Base-by-base conservation (phyloP, 1,140 invertebrate genomes). In the Harlomillsia oculata region DNA sequence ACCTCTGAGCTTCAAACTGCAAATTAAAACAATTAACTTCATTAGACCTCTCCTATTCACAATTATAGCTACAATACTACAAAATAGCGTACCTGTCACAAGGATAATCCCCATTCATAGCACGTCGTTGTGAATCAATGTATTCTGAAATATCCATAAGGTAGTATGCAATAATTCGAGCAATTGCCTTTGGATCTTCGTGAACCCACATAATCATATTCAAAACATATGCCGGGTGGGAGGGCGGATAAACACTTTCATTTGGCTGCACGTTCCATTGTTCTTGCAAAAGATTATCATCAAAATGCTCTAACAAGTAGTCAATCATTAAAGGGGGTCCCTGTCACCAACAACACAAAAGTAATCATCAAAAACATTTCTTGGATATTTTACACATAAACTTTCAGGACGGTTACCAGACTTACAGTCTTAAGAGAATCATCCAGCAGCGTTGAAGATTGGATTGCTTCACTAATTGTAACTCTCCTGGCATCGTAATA, bases 161-260 rank as follows among this genome's bases (percentile, higher is more conserved):
- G 26, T 58, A 63, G 29, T 63, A 63, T 2, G 45, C 48, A 14
- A 59, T 41, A 26, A 63, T 49, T 16, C 56, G 37, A 23, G 56
- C 44, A 13, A 65, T 51, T 4, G 41, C 29, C 29, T 55, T 56
- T 1, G 39, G 18, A 25, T 60, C 53, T 8, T 37, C 41, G 23
- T 54, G 26, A n/a, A 16, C 21, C 60, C 60, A 65, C 57, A 56
- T 30, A 18, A 62, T 39, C 60, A 65, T 60, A 36, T 65, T 65
- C 6, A 60, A 11, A 18, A 65, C 52, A 40, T 60, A 60, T 3
- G 50, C 60, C 21, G 54, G 32, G 56, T 65, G 57, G 21, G 45
- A 32, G 6, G 64, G 64, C 36, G 60, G 64, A 48, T 65, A 65
- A 16, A 55, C n/a, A 26, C 4, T 8, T 25, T 65, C 60, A 20